Conservation (phyloP, 2,888 invertebrate genomes). For the Ornithoptera priamus region DNA sequence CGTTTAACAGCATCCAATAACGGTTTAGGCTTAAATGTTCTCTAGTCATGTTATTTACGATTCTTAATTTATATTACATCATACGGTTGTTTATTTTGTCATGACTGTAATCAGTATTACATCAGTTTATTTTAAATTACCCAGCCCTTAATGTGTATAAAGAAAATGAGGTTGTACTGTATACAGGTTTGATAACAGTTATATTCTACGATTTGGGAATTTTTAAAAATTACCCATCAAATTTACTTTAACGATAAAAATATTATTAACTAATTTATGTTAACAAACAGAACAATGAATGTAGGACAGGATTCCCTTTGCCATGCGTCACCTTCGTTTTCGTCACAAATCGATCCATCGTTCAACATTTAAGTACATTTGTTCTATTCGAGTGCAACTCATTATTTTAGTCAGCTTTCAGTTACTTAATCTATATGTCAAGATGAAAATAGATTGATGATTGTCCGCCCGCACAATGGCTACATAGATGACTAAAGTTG, state of each 20-base stretch:
- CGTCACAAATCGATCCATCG: neutral
- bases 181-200: neutral
- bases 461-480: conserved; percentile 19
- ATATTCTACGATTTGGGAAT: no score
- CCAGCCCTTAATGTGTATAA: neutral
- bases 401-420: conserved; percentile 17
- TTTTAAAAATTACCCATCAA: no score
- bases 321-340: neutral
- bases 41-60: conserved; percentile 47
- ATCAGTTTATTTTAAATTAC: neutral
- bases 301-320: neutral
- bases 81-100: neutral
- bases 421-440: conserved; percentile 25
- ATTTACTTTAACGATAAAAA: neutral
- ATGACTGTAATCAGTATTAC: neutral
- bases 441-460: conserved; percentile 21
- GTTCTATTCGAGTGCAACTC: neutral
- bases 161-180: neutral
- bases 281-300: neutral
- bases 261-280: neutral
- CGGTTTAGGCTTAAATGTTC: conserved; percentile 43
- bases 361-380: neutral
- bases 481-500: neutral
- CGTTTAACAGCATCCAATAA: conserved; percentile 51
- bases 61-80: neutral